A percentile compares a stretch with the other conserved stretches of the same genome.
phyloP scores from a whole-genome alignment of 2,888 invertebrate genomes.

The Drosophila basisetae region DNA sequence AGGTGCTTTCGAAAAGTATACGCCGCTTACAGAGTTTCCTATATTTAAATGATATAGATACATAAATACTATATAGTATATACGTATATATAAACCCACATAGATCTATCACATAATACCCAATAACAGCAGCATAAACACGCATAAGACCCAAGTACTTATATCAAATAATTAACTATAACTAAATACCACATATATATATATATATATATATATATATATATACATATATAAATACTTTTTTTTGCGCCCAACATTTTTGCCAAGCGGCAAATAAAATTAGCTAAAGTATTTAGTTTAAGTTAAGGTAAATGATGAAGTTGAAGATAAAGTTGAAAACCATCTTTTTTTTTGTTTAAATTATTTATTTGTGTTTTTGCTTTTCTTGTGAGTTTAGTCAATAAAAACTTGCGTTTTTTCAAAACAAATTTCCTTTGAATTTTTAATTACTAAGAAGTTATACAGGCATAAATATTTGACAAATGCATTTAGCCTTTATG shows the following conservation, averaged over 20 bases:
- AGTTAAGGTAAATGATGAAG: slow-evolving; percentile 31
- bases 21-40: slow-evolving; percentile 80
- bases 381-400: slow-evolving; percentile 77
- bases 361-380: slow-evolving; percentile 75
- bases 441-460: slow-evolving; percentile 7
- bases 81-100: slow-evolving; percentile 25
- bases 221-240: slow-evolving; percentile 3
- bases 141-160: slow-evolving; percentile 32
- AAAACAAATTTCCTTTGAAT: slow-evolving; percentile 30
- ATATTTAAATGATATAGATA: slow-evolving; percentile 61
- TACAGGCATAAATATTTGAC: neutral
- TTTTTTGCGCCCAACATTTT: slow-evolving; percentile 45
- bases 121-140: slow-evolving; percentile 25
- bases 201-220: slow-evolving; percentile 11
- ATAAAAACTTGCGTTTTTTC: slow-evolving; percentile 70
- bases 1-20: slow-evolving; percentile 84
- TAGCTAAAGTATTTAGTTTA: slow-evolving; percentile 67
- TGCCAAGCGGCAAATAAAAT: slow-evolving; percentile 69
- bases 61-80: slow-evolving; percentile 20
- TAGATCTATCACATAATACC: slow-evolving; percentile 28
- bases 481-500: neutral
- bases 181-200: slow-evolving; percentile 13
- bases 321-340: slow-evolving; percentile 29
- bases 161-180: slow-evolving; percentile 21
- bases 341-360: slow-evolving; percentile 55